Base-by-base conservation (phyloP, 2,797 vertebrate genomes). In the Pseudotriccus pelzelni region DNA sequence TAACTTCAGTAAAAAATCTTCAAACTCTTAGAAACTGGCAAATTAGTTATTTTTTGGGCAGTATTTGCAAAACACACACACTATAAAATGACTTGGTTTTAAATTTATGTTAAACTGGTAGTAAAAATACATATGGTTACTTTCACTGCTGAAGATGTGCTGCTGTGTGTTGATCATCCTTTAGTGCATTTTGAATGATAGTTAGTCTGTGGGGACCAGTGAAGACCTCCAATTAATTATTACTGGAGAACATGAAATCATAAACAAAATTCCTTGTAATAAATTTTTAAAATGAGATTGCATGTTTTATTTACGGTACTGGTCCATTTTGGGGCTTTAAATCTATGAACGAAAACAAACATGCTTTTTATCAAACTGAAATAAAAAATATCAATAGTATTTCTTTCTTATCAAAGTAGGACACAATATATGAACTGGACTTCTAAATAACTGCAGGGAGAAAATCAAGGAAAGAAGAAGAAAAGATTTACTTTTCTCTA, bases 211-310 rank as follows among this genome's bases (percentile, higher is more conserved):
- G 52, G 98, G 97, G 98, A 98, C 94, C 91, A 96, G 88, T 97
- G 97, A 98, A 98, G 97, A 98, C 98, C 98, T 98, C 97, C 97
- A 98, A 98, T 98, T 98, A 98, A 98, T 98, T 98, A 98, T 98
- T 98, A 98, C 97, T 98, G 96, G 97, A 97, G 98, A 98, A 98
- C 97, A 98, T 98, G 96, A 98, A 98, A 98, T 98, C 97, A 98
- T 98, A 98, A 98, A 98, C 98, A 98, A 98, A 98, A 98, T 98
- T 98, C 98, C 98, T 98, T 98, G 96, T 98, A 98, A 98, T 98
- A 98, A 98, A 98, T 98, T 98, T 98, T 98, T 98, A 97, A 98
- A 98, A 98, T 97, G 97, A 97, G 97, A 98, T 96, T 93, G 68
- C 98, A 98, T 98, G 98, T 98, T 98, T 98, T 98, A 98, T 98